Evolutionary conservation across 2,888 invertebrate genomes (phyloP).

Genomic region (Rhabditoides inermis): DNA sequence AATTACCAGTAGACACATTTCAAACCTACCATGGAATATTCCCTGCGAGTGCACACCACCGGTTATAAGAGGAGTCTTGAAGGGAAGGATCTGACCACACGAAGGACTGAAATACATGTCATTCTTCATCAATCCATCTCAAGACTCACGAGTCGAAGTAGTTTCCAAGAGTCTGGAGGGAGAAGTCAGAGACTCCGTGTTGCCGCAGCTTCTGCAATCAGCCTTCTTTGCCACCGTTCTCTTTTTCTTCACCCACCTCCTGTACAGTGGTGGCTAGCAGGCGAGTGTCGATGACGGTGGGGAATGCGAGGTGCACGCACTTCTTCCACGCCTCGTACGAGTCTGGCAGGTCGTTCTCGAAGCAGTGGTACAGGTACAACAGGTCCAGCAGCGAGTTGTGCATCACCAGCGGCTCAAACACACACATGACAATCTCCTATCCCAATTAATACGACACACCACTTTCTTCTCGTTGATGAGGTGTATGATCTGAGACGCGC

Average conservation of each 20-base stretch:
- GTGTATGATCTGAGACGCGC: slow-evolving; percentile 1
- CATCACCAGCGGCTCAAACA: slow-evolving; percentile 11
- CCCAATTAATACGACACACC: background rate
- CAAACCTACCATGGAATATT: no score
- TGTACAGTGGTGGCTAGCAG: slow-evolving; percentile 12
- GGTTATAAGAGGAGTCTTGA: slow-evolving; percentile 7
- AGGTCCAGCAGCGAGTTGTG: slow-evolving; percentile 20
- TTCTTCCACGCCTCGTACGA: slow-evolving; percentile 14
- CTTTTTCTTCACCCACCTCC: slow-evolving; percentile 2
- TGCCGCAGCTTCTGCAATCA: slow-evolving; percentile 6
- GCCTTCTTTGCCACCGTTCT: background rate
- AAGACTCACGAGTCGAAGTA: slow-evolving; percentile 16
- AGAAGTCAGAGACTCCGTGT: slow-evolving; percentile 15
- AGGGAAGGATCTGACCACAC: slow-evolving; percentile 15
- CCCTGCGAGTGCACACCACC: slow-evolving; percentile 2
- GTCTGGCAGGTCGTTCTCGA: slow-evolving; percentile 15
- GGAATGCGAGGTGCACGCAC: slow-evolving; percentile 3
- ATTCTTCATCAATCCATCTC: background rate
- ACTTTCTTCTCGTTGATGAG: slow-evolving; percentile 1
- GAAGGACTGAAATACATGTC: slow-evolving; percentile 11
- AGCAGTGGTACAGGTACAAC: slow-evolving; percentile 15
- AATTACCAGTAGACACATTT: no score
- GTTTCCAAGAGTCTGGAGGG: slow-evolving; percentile 13
- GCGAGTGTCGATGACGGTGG: slow-evolving; percentile 15
- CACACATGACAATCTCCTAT: no score